These are phyloP conservation scores for Ctenoplectra terminalis DNA, from an alignment of 1,140 invertebrate species.

Conservation along the genomic window DNA sequence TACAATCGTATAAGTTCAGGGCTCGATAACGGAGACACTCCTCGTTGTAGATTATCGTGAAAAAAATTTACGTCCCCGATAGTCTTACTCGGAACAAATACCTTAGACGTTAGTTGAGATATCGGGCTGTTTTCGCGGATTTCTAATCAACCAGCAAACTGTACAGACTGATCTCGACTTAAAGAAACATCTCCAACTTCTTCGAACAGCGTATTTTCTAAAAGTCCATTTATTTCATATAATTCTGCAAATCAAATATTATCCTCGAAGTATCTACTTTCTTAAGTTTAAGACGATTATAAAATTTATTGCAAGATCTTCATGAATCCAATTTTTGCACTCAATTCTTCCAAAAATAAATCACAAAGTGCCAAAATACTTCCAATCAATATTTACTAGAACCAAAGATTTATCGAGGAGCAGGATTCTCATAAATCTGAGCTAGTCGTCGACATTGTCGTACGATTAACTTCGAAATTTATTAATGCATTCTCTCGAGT, in stretches of 20 bases:
- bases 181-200: neutral
- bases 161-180: neutral
- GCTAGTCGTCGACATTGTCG: constrained; percentile 12
- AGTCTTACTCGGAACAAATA: constrained; percentile 32
- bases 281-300: too few species aligned
- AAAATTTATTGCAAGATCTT: too few species aligned
- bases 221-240: too few species aligned
- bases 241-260: too few species aligned
- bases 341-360: too few species aligned
- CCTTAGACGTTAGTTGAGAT: neutral
- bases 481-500: constrained; percentile 39
- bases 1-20: constrained; percentile 33
- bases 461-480: constrained; percentile 54
- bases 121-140: neutral
- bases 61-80: constrained; percentile 11
- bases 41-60: constrained; percentile 54
- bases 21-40: constrained; percentile 55
- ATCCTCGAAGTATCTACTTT: too few species aligned
- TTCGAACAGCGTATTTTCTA: neutral
- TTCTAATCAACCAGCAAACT: neutral
- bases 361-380: too few species aligned
- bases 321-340: too few species aligned
- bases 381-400: neutral
- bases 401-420: neutral
- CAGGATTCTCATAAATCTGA: constrained; percentile 27